Evolutionary conservation across 2,888 invertebrate species (phyloP).

Genomic region (Phlogophora meticulosa): DNA sequence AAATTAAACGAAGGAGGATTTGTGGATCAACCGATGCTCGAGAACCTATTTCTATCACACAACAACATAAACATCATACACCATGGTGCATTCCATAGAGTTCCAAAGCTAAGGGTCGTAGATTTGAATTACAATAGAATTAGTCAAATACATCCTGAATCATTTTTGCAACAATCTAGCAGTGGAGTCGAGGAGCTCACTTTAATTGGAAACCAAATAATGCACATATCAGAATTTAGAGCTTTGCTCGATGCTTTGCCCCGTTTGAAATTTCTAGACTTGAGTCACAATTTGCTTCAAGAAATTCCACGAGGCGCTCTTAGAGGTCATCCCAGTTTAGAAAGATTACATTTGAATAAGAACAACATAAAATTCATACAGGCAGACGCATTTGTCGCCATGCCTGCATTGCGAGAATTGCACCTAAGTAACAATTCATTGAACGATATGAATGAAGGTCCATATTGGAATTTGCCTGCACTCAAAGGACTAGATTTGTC

Average conservation of each 20-base stretch:
- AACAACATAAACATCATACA: conserved; percentile 94
- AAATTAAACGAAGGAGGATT: conserved; percentile 94
- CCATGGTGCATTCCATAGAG: conserved; percentile 95
- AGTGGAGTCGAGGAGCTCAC: conserved; percentile 95
- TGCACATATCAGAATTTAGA: conserved; percentile 94
- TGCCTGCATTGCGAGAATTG: conserved; percentile 96
- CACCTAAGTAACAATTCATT: conserved; percentile 96
- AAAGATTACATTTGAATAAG: conserved; percentile 95
- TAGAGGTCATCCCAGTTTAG: conserved; percentile 95
- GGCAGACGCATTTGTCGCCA: conserved; percentile 95
- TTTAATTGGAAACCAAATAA: conserved; percentile 94
- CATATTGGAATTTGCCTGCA: conserved; percentile 96
- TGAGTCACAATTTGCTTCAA: conserved; percentile 94
- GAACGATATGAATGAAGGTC: conserved; percentile 93
- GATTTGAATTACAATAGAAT: conserved; percentile 95
- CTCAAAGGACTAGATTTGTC: conserved; percentile 96
- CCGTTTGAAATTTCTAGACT: conserved; percentile 94
- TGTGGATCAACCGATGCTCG: conserved; percentile 94
- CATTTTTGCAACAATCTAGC: conserved; percentile 94
- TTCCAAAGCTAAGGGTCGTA: conserved; percentile 93
- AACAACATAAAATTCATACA: conserved; percentile 94
- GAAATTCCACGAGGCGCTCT: conserved; percentile 95
- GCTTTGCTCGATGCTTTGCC: conserved; percentile 95
- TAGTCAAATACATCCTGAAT: conserved; percentile 95
- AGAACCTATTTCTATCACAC: conserved; percentile 93